phyloP scores from a whole-genome alignment of 2,888 invertebrate species.

The Chirona hameri region DNA sequence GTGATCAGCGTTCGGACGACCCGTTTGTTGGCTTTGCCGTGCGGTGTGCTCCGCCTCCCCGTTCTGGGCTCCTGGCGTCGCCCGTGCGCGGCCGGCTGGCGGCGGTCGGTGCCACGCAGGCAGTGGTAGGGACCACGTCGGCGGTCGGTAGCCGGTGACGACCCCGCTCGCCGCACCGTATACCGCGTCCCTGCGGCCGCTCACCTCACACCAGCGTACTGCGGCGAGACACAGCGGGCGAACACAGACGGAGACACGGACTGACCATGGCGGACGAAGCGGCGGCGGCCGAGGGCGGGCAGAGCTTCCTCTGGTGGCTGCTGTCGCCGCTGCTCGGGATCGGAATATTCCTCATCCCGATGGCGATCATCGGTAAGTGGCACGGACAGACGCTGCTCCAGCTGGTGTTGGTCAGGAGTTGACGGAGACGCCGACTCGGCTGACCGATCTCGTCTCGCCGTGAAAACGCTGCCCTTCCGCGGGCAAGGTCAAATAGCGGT shows the following conservation, averaged over 20 bases:
- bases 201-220: too few relatives aligned
- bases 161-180: neutral
- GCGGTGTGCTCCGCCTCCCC: slow-evolving; percentile 43
- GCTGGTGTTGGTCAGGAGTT: neutral
- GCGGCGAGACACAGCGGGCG: neutral
- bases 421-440: neutral
- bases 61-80: slow-evolving; percentile 45
- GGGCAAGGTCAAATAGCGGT: too few relatives aligned
- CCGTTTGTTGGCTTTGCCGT: too few relatives aligned
- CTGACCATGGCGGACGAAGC: neutral
- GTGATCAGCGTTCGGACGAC: too few relatives aligned
- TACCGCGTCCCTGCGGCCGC: neutral
- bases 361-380: slow-evolving; percentile 6
- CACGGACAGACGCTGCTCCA: neutral
- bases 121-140: slow-evolving; percentile 10
- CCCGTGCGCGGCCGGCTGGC: neutral
- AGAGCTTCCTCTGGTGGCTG: slow-evolving; percentile 28
- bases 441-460: neutral
- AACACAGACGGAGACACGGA: neutral
- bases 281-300: neutral
- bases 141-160: neutral
- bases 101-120: slow-evolving; percentile 14
- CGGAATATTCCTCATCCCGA: slow-evolving; percentile 14
- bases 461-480: too few relatives aligned
- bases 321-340: neutral